A percentile compares a stretch with the other conserved stretches of the same genome.
Evolutionary conservation across 2,888 invertebrate genomes (phyloP).

Genomic region (Aphodius sticticus): DNA sequence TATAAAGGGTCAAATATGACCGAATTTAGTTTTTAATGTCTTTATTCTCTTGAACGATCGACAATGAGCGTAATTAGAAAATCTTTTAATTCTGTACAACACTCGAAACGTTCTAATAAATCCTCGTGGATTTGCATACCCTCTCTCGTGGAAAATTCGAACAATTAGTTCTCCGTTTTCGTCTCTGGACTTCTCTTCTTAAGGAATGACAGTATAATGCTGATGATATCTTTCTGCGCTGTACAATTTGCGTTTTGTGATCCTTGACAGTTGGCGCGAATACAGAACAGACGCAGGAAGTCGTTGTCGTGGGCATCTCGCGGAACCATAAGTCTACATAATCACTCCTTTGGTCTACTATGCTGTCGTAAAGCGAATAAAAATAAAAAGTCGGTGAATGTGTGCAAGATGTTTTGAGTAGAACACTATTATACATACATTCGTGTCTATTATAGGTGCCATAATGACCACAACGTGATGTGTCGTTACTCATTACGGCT

Average conservation of each 20-base stretch:
- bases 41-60: too few species aligned
- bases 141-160: not conserved
- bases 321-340: not conserved
- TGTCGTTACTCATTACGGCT: too few species aligned
- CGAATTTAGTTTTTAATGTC: too few species aligned
- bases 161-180: not conserved
- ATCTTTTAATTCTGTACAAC: too few species aligned
- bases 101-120: not conserved
- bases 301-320: not conserved
- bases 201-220: not conserved
- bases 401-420: not conserved
- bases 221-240: not conserved
- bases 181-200: not conserved
- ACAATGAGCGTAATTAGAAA: too few species aligned
- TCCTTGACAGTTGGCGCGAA: not conserved
- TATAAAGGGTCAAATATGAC: too few species aligned
- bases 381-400: not conserved
- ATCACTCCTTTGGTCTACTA: not conserved
- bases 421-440: not conserved
- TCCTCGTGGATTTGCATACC: not conserved
- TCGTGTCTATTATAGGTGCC: too few species aligned
- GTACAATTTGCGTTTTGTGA: not conserved
- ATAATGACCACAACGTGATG: too few species aligned
- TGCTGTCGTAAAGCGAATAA: not conserved
- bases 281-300: slow-evolving; percentile 4